phyloP scores from a whole-genome alignment of 2,113 vertebrate genomes.

The Clarias gariepinus region DNA sequence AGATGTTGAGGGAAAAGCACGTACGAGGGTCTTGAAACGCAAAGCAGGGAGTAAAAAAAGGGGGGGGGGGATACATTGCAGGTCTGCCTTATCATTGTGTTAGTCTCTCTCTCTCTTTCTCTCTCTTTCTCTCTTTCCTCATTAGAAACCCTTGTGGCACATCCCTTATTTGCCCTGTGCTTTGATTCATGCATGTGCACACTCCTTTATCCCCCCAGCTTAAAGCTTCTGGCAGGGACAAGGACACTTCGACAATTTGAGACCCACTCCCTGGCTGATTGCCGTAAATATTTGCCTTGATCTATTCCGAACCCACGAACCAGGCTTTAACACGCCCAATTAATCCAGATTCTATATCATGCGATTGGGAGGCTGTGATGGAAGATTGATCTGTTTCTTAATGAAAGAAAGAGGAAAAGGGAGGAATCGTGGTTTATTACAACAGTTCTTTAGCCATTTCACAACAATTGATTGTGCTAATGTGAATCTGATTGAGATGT shows the following conservation, averaged over 20 bases:
- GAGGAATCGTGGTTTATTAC: conserved; percentile 29
- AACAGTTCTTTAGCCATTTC: background rate
- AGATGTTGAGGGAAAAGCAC: background rate
- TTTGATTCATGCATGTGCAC: conserved; percentile 81
- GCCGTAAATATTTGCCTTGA: conserved; percentile 68
- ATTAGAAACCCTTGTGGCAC: conserved; percentile 70
- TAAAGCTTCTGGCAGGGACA: conserved; percentile 77
- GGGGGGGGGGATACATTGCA: background rate
- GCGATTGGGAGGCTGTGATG: conserved; percentile 37
- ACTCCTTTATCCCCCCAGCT: conserved; percentile 71
- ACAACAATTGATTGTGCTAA: conserved; percentile 31
- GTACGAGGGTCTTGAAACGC: conserved; percentile 54
- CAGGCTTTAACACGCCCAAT: conserved; percentile 65
- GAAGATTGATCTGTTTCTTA: conserved; percentile 38
- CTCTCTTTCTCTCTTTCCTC: conserved; percentile 58
- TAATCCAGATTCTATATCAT: conserved; percentile 64
- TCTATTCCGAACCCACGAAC: conserved; percentile 62
- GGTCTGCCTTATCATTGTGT: conserved; percentile 48
- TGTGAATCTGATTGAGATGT: conserved; percentile 30
- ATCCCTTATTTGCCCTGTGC: conserved; percentile 72
- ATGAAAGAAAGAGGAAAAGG: conserved; percentile 1
- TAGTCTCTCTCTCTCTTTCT: conserved; percentile 42
- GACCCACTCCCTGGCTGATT: conserved; percentile 69
- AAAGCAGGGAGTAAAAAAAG: conserved; percentile 50
- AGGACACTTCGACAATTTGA: conserved; percentile 81